These are phyloP conservation scores for Epizoanthus scotinus DNA, from an alignment of 92 coral and sea anemone genomes.

Conservation along the genomic window DNA sequence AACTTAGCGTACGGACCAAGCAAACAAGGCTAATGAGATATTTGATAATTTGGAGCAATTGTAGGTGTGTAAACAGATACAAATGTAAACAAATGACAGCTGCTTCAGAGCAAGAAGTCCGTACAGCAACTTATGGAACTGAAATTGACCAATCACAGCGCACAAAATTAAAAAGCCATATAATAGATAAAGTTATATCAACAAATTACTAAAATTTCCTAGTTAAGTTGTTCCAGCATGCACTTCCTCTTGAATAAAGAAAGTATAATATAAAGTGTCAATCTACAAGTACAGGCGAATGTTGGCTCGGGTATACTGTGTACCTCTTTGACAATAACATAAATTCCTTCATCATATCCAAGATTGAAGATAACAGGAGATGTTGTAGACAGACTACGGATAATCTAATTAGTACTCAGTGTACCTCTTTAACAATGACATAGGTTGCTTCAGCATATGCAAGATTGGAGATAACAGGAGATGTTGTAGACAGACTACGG, in stretches of 20 bases:
- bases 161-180: too few species aligned
- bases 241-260: not conserved
- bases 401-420: too few species aligned
- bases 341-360: constrained; percentile 85
- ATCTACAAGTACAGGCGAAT: not conserved
- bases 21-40: too few species aligned
- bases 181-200: not conserved
- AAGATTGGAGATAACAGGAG: constrained; percentile 85
- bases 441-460: constrained; percentile 87
- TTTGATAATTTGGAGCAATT: too few species aligned
- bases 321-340: constrained; percentile 89
- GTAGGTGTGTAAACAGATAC: too few species aligned
- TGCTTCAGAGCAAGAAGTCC: too few species aligned
- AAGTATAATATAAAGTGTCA: not conserved
- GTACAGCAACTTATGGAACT: too few species aligned
- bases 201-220: not conserved
- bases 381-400: constrained; percentile 78
- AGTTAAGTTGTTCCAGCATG: not conserved
- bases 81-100: too few species aligned
- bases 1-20: too few species aligned
- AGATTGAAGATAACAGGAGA: constrained; percentile 87
- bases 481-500: constrained; percentile 79
- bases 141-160: too few species aligned
- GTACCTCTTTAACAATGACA: constrained; percentile 86
- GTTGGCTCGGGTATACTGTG: too few species aligned